These are phyloP conservation scores for Danio tinwini DNA, from an alignment of 2,797 vertebrate species.

Conservation along the genomic window DNA sequence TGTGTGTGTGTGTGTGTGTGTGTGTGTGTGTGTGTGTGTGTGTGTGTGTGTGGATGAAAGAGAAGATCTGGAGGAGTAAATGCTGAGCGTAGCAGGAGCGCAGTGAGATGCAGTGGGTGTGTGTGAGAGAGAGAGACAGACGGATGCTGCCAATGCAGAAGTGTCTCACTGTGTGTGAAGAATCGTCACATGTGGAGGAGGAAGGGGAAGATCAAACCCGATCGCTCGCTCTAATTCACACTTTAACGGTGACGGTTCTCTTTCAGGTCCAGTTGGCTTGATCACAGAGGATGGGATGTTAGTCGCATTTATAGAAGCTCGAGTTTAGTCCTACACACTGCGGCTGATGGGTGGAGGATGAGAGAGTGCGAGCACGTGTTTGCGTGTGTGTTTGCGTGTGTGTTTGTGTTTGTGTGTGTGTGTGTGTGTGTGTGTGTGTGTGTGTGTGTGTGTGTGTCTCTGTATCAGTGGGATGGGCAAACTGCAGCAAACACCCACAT, in stretches of 20 bases:
- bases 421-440: neutral
- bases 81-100: slow-evolving; percentile 6
- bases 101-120: slow-evolving; percentile 15
- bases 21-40: no score
- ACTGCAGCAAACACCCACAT: slow-evolving; percentile 26
- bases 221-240: slow-evolving; percentile 21
- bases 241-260: slow-evolving; percentile 17
- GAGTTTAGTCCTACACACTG: slow-evolving; percentile 1
- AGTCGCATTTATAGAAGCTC: slow-evolving; percentile 28
- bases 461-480: slow-evolving; percentile 13
- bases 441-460: neutral
- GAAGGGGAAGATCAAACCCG: slow-evolving; percentile 17
- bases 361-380: no score
- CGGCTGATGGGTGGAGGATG: neutral
- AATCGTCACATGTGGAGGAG: slow-evolving; percentile 15
- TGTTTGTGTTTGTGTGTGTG: slow-evolving; percentile 20
- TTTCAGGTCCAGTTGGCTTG: slow-evolving; percentile 34
- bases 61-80: slow-evolving; percentile 13
- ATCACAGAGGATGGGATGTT: slow-evolving; percentile 32
- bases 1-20: no score
- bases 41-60: neutral
- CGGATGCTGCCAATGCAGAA: neutral
- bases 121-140: slow-evolving; percentile 8
- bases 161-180: slow-evolving; percentile 22
- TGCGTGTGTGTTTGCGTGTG: no score